Base-by-base conservation (phyloP, 2,888 invertebrate genomes). In the Nomada ferruginata region DNA sequence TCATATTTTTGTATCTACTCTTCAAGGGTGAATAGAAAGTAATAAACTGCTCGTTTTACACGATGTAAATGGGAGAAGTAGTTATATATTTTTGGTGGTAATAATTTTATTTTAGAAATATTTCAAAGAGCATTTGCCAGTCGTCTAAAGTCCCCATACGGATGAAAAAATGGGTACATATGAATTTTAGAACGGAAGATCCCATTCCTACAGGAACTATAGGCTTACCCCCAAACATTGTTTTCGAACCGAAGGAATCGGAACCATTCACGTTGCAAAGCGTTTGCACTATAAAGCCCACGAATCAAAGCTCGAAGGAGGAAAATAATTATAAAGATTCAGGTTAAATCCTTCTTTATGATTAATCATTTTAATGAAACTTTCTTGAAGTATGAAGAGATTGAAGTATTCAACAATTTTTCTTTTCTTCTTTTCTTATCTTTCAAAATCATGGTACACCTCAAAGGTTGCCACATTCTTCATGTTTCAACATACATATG, bases 251-350 rank as follows among this genome's bases (percentile, higher is more conserved):
- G 0, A 91, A 89, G 23, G 90, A 91, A 18, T 91, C 90, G 5
- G 91, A 91, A 71, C 91, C 91, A 0, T 91, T 91, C 59, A 90
- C 91, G 0, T 84, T 91, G 68, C 90, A 91, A 82, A 89, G 87
- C 36, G 85, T 89, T 29, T 83, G 78, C 44, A 78, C 84, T 11
- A n/a, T 82, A 10, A 79, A 84, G 10, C 82, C 85, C 1, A 50
- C 78, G 36, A 83, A 77, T 42, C 20, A 79, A 11, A 79, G 57
- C 5, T 68, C 65, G n/a, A 87, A 79, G 23, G 84, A 79, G 4
- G 83, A 84, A 2, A 76, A 83, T 44, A 63, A 26, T 60, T 60
- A 26, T 42, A 76, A 66, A 59, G 73, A 86, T 26, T 52, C 64
- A 63, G 79, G 78, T 79, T 57, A 63, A 20, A 57, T n/a, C 59